Base-by-base conservation (phyloP, 2,797 vertebrate species). In the Alectoris magna region DNA sequence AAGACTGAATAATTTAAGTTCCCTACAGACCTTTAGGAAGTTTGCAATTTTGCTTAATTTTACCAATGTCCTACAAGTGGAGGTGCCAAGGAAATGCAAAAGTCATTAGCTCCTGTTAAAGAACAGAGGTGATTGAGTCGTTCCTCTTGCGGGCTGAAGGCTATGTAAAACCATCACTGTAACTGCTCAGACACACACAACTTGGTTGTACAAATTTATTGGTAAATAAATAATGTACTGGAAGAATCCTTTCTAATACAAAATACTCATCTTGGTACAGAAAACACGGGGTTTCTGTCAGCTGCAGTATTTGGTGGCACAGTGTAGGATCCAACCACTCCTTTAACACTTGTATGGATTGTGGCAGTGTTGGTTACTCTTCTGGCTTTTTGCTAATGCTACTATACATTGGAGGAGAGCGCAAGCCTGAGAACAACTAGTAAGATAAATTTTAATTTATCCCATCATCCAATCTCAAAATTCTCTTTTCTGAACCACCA, bases 41-140 rank as follows among this genome's bases (percentile, higher is more conserved):
- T 60, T 56, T 81, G 55, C 23, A 60, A 41, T 59, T 84, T 76
- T 69, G 15, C 66, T 87, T 78, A n/a, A 73, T 86, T 93, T 93
- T 53, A 89, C 3, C 38, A 38, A 43, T 39, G 6, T 41, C 39
- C 21, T 91, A 48, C 46, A 76, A 19, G 11, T 70, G 46, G 46
- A 84, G 16, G 9, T 36, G 11, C 9, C 39, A 75, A 78, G 60
- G 41, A 86, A 93, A 92, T 43, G 27, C 3, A 81, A 53, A 80
- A 84, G 10, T 75, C 69, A 60, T 41, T 75, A 67, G 81, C 2
- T 55, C 34, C 21, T 86, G 11, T 60, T 48, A 78, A 60, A 78
- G 46, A 72, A 62, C 3, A 72, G 29, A 63, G 24, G 11, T 92
- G 43, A 48, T 81, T 60, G 86, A 36, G 39, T 51, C 38, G 38